Percentiles rank a stretch among this genome's conserved stretches.
Conservation (phyloP, 2,888 invertebrate species). For the Andrena flavipes region DNA sequence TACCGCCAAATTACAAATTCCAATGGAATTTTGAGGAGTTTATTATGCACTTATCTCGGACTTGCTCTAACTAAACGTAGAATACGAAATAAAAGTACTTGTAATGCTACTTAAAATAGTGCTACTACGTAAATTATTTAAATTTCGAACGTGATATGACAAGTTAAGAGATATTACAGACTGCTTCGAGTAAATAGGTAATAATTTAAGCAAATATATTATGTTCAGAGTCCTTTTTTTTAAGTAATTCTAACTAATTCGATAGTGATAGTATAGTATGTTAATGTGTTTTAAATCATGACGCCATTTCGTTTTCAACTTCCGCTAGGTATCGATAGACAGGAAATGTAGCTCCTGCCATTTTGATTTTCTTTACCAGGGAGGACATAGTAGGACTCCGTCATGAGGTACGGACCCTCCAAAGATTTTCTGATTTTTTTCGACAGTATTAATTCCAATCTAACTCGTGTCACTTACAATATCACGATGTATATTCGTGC, state of each 20-base stretch:
- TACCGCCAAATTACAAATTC: constrained; percentile 19
- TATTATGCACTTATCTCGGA: too few species aligned
- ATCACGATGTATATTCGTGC: neutral
- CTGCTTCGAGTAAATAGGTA: neutral
- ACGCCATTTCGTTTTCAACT: constrained; percentile 12
- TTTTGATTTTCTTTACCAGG: constrained; percentile 76
- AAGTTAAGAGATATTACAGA: too few species aligned
- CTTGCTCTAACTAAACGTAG: too few species aligned
- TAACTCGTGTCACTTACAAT: neutral
- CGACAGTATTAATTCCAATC: neutral
- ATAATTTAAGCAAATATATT: neutral
- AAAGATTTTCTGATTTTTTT: constrained; percentile 46
- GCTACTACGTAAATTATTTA: too few species aligned
- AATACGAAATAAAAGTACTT: too few species aligned
- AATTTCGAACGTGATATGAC: too few species aligned
- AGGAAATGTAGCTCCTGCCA: constrained; percentile 74
- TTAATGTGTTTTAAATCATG: constrained; percentile 9
- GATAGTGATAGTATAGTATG: neutral
- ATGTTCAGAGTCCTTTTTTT: neutral
- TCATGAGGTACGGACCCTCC: constrained; percentile 76
- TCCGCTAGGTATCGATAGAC: constrained; percentile 35
- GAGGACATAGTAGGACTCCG: constrained; percentile 66
- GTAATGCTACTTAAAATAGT: too few species aligned
- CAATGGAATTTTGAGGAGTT: neutral
- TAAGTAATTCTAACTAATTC: neutral